Conservation (phyloP, 2,888 invertebrate species). For the Itoplectis maculator region DNA sequence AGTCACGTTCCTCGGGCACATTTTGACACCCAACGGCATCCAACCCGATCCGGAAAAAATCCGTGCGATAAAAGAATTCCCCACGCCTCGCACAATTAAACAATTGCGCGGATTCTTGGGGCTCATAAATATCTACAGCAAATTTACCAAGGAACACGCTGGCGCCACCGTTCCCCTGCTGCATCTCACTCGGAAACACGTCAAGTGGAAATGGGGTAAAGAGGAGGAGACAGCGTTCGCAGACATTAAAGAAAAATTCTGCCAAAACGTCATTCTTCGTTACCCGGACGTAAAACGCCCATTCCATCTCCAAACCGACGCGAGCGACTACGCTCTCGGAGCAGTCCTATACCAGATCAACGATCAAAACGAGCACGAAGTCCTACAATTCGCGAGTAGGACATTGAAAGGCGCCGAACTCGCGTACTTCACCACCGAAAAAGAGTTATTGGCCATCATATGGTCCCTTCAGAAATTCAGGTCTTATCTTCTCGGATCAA, state of each 20-base stretch:
- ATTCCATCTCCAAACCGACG: neutral
- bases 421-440: neutral
- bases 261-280: neutral
- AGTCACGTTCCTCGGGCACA: conserved; percentile 71
- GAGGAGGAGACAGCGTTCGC: no score
- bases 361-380: neutral
- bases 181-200: conserved; percentile 60
- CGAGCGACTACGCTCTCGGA: neutral
- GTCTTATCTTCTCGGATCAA: no score
- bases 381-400: neutral
- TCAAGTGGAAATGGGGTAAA: conserved; percentile 44
- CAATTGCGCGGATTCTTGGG: conserved; percentile 12
- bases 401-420: neutral
- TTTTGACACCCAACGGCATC: conserved; percentile 51
- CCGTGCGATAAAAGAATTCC: no score
- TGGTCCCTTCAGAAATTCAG: neutral
- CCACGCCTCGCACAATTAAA: no score
- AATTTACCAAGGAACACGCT: conserved; percentile 58
- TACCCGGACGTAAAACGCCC: neutral
- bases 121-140: conserved; percentile 58
- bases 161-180: conserved; percentile 40
- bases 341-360: neutral
- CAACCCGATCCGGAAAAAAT: no score
- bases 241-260: no score
- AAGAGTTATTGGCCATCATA: neutral